Base-by-base conservation (phyloP, 2,113 vertebrate species). In the Hystrix brachyura region DNA sequence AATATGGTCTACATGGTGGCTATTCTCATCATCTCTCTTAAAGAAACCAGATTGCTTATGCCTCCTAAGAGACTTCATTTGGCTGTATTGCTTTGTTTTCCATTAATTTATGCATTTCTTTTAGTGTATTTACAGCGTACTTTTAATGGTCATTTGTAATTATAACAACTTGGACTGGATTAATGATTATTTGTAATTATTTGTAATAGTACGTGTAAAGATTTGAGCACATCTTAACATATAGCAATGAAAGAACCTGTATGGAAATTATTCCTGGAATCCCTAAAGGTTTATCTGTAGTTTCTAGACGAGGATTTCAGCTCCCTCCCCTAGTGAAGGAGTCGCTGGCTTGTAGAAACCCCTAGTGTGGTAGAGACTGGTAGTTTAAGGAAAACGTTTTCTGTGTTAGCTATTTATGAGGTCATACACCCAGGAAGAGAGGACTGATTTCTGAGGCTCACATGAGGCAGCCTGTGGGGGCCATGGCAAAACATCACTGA, bases 141-240 rank as follows among this genome's bases (percentile, higher is more conserved):
- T 29, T 94, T 95, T 81, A 72, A 76, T 23, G 57, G 27, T 34
- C 69, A 34, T 55, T 97, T 59, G 15, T 92, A 69, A 84, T 91
- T 80, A 38, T 74, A 64, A 62, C 32, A 38, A 38, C 38, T 38
- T 38, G 48, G 34, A 19, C 4, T 94, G 69, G 57, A 38, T 92
- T 87, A 53, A 76, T 95, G 94, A 88, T 94, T 43, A 87, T 65
- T 81, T 85, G 38, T 38, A 38, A 38, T 38, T 38, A 38, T 38
- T 59, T 65, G 27, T 53, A 43, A 51, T 46, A n/a, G 91, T 91
- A 67, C 48, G 27, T 80, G 27, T 69, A 71, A 94, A 51, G 19
- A 94, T 74, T 38, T 86, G 69, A 97, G 69, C 7, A 67, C 11
- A 71, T 69, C 48, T 96, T 89, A 91, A 92, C 79, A 94, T 76